Base-by-base conservation (phyloP, 2,113 vertebrate genomes). In the Ctenomys sociabilis region DNA sequence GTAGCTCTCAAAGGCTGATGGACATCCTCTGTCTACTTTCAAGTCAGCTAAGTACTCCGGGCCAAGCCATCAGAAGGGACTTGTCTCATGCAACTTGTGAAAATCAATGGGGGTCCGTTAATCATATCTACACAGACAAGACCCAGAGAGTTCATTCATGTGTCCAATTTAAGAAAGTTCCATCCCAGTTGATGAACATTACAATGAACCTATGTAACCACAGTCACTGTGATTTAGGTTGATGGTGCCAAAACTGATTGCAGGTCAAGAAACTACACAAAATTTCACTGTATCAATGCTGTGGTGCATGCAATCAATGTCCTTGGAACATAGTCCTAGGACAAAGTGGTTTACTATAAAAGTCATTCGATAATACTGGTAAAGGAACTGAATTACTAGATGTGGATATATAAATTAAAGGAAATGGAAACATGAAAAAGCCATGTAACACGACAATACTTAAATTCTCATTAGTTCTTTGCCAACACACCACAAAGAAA, bases 1-100 rank as follows among this genome's bases (percentile, higher is more conserved):
- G 26, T 10, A 6, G 1, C 35, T 37, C 37, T 91, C n/a, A 57
- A 7, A 82, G 24, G 17, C 9, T 68, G 6, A 32, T 35, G 17
- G 68, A 10, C 5, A 68, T 30, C 26, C 11, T 52, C 11, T 24
- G 0, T 54, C n/a, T 57, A n/a, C 28, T 82, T 19, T 19, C 52
- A 35, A 4, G 9, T 7, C 1, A 91, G 11, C 17, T 26, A 35
- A 52, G 19, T 16, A 12, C 19, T 30, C 7, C 30, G 7, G 30
- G 1, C 11, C 19, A 59, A 6, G 1, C 2, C 17, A 82, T 7
- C 0, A 35, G 4, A 16, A 35, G 24, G 6, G 7, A 32, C 8
- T 16, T 64, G 7, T 35, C 24, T 1, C 24, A 91, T 11, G 49
- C 5, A 68, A 14, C 10, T 2, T 11, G 63, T 5, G 12, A 26